A percentile compares a stretch with the other conserved stretches of the same genome.
phyloP scores from a whole-genome alignment of 2,797 vertebrate genomes.

The Pogonophryne albipinna region DNA sequence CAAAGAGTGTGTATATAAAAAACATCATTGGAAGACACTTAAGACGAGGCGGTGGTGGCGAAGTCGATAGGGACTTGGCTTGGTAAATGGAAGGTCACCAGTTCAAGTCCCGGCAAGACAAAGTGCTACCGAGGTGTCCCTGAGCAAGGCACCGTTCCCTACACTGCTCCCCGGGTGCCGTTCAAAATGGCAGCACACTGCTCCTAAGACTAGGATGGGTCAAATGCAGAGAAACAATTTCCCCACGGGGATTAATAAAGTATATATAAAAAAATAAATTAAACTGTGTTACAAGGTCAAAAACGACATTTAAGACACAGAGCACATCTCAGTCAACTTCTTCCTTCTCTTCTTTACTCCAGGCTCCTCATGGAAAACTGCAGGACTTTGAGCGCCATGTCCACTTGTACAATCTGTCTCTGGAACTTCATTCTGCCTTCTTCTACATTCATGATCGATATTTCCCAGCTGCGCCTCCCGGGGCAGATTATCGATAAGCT shows the following conservation, averaged over 20 bases:
- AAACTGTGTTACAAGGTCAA: not conserved
- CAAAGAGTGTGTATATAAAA: not conserved
- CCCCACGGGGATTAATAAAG: too few species aligned
- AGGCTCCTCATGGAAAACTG: constrained; percentile 15
- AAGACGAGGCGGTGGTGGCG: too few species aligned
- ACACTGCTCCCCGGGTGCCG: too few species aligned
- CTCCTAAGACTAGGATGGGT: too few species aligned
- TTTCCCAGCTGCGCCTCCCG: constrained; percentile 6
- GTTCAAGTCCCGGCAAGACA: too few species aligned
- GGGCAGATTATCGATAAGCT: constrained; percentile 91
- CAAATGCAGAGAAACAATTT: too few species aligned
- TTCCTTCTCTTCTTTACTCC: constrained; percentile 56
- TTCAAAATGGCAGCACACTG: too few species aligned
- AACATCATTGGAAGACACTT: not conserved
- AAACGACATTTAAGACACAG: constrained; percentile 52
- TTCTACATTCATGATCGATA: fast-evolving
- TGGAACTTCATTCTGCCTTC: not conserved
- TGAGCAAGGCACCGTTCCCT: too few species aligned
- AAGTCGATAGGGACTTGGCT: too few species aligned
- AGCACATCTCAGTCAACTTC: constrained; percentile 61
- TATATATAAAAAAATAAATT: too few species aligned
- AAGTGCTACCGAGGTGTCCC: too few species aligned
- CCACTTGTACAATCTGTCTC: not conserved
- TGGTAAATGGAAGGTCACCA: too few species aligned
- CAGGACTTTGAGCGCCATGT: not conserved